Base-by-base conservation (phyloP, 2,113 vertebrate genomes). In the Trogon melanurus region DNA sequence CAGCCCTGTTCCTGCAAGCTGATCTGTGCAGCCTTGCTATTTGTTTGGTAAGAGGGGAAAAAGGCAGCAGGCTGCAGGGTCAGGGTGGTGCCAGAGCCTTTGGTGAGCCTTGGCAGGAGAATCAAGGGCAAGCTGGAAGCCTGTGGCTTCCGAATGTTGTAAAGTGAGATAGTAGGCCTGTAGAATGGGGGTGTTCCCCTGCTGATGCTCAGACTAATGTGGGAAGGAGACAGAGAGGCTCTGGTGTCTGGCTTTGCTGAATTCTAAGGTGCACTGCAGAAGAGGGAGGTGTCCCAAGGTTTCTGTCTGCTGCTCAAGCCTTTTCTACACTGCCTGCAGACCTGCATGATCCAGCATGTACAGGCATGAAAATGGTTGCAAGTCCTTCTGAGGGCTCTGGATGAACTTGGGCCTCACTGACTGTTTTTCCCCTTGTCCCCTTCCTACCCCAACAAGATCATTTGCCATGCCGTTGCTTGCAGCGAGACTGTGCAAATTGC, bases 401-500 rank as follows among this genome's bases (percentile, higher is more conserved):
- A 16, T 85, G 50, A 85, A 17, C 30, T 26, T 65, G 56, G 6
- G 8, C 61, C 47, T 93, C 22, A 58, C 38, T 85, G 92, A 58
- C 56, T 48, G 15, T 29, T 88, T 79, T 80, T 18, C 15, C 16
- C 5, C 13, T 38, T 58, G 34, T 64, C 11, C 15, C 23, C 27
- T 95, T 76, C 54, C 61, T 86, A 4, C 70, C 73, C 50, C 92
- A 13, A 93, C 41, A 62, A 99, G 99, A 34, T 98, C 8, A 92
- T 90, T 73, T 99, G 99, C 97, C 98, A 98, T 72, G 99, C 99
- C 29, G 96, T 98, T 51, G 97, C 98, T 41, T 99, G 98, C 91
- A 83, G 97, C 56, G 99, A 99, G 91, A 99, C 99, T 0, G 97
- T 97, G 51, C 98, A 98, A 85, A 98, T 99, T 45, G 98, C 99